phyloP scores from a whole-genome alignment of 2,888 invertebrate species.

The Hecatera dysodea region DNA sequence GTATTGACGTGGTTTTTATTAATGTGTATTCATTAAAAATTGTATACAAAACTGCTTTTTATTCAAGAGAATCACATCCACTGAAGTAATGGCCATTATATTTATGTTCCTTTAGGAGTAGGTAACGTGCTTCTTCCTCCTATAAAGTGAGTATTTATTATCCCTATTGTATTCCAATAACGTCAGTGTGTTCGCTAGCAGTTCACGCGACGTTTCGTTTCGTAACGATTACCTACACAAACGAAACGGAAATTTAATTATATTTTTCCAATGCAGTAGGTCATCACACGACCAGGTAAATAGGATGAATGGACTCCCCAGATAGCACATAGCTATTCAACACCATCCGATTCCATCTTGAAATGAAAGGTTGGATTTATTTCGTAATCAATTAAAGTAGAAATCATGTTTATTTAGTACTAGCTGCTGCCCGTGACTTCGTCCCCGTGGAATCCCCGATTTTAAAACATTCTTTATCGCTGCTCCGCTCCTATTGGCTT shows the following conservation, averaged over 20 bases:
- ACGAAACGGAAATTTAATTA: neutral
- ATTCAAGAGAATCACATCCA: constrained; percentile 55
- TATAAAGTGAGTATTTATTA: constrained; percentile 10
- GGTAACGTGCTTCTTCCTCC: neutral
- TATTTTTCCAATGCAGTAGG: neutral
- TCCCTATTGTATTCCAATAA: constrained; percentile 27
- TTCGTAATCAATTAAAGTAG: too few species aligned
- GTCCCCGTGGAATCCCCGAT: too few species aligned
- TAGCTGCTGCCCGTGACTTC: too few species aligned
- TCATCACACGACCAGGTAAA: neutral
- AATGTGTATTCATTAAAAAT: constrained; percentile 87
- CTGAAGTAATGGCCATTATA: neutral
- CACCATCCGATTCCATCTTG: too few species aligned
- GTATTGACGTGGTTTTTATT: constrained; percentile 88
- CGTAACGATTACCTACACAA: constrained; percentile 8
- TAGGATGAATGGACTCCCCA: neutral
- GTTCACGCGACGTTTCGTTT: constrained; percentile 10
- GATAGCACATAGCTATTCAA: neutral
- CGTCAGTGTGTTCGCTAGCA: neutral
- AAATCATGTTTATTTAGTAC: too few species aligned
- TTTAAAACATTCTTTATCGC: too few species aligned
- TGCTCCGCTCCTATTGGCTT: too few species aligned
- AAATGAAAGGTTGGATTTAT: too few species aligned
- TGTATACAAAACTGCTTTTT: constrained; percentile 71
- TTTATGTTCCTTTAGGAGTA: neutral